phyloP scores from a whole-genome alignment of 92 coral and sea anemone species.

The Umimayanthus kanabou region DNA sequence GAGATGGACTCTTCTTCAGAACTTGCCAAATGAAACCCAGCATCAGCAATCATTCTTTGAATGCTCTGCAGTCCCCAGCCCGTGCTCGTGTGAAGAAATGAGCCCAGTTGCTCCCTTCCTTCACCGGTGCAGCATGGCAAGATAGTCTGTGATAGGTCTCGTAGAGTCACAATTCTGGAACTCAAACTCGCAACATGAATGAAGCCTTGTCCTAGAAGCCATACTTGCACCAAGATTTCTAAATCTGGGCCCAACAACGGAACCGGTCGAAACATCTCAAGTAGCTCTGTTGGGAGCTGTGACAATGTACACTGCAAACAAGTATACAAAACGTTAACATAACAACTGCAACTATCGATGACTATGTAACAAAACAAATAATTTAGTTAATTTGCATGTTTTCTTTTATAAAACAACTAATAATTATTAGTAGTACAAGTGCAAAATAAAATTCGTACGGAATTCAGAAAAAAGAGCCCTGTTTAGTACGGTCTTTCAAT shows the following conservation, averaged over 20 bases:
- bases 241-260: constrained; percentile 86
- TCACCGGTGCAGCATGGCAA: constrained; percentile 64
- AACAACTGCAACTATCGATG: too few relatives aligned
- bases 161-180: constrained; percentile 77
- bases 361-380: too few relatives aligned
- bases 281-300: constrained; percentile 73
- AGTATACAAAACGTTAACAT: constrained; percentile 20
- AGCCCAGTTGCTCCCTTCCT: constrained; percentile 55
- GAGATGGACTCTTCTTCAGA: constrained; percentile 46
- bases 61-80: constrained; percentile 90
- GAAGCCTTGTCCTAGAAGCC: constrained; percentile 92
- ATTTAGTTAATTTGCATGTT: too few relatives aligned
- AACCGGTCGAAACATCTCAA: constrained; percentile 82
- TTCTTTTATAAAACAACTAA: too few relatives aligned
- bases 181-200: constrained; percentile 80
- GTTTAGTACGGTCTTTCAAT: too few relatives aligned
- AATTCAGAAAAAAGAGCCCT: too few relatives aligned
- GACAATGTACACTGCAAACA: constrained; percentile 66
- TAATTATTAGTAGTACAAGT: too few relatives aligned
- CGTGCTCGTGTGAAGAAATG: constrained; percentile 78
- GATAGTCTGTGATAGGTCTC: constrained; percentile 63
- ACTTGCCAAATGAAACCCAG: constrained; percentile 71
- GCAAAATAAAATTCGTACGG: too few relatives aligned
- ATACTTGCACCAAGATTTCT: constrained; percentile 81
- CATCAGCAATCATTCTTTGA: constrained; percentile 79